These are phyloP conservation scores for Passer domesticus DNA, from an alignment of 2,113 vertebrate species.

Conservation along the genomic window DNA sequence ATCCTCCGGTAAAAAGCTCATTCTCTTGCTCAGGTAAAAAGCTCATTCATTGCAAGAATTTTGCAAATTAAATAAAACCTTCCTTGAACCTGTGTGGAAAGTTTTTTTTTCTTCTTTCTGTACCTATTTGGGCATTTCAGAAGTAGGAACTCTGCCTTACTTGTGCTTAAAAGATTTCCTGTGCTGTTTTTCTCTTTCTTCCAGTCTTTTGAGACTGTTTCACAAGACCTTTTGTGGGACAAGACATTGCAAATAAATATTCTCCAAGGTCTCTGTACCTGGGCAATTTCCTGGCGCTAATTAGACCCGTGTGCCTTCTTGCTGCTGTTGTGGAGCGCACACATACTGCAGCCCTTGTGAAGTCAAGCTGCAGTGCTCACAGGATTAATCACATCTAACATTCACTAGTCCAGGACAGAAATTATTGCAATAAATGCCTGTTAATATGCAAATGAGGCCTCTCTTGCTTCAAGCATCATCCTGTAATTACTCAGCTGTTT, in stretches of 20 bases:
- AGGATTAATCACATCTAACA: slow-evolving; percentile 67
- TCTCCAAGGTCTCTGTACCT: background rate
- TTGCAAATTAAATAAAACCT: background rate
- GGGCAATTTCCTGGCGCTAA: background rate
- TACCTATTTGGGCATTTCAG: background rate
- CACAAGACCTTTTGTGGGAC: background rate
- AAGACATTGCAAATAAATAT: background rate
- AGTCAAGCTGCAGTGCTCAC: slow-evolving; percentile 13
- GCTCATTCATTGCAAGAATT: background rate
- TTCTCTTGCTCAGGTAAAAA: background rate
- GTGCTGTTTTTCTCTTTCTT: background rate
- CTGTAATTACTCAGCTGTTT: slow-evolving; percentile 74
- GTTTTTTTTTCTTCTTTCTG: background rate
- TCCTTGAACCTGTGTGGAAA: background rate
- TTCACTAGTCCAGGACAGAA: slow-evolving; percentile 57
- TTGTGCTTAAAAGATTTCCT: background rate
- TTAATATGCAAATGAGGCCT: slow-evolving; percentile 71
- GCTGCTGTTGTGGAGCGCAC: background rate
- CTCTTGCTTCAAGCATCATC: slow-evolving; percentile 50
- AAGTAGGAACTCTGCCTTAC: background rate
- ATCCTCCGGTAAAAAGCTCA: background rate
- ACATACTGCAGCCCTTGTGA: background rate
- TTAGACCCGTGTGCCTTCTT: background rate
- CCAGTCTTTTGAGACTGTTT: background rate
- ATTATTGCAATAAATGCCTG: slow-evolving; percentile 69